Conservation (phyloP, 2,113 vertebrate genomes). For the Chionodraco myersi region DNA sequence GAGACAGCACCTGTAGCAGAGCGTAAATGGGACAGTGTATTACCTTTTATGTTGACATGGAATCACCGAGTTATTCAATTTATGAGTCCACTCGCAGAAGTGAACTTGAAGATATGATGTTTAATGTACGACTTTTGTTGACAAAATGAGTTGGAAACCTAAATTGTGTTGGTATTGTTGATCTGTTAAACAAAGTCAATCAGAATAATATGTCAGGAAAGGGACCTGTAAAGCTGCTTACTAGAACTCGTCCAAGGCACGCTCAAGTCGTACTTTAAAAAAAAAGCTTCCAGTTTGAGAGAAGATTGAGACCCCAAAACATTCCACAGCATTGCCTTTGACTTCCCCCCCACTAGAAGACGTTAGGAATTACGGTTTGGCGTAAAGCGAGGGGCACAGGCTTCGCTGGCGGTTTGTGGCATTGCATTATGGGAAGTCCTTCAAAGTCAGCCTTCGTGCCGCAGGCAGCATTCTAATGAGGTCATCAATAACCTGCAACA, state of each 20-base stretch:
- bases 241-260: slow-evolving; percentile 6
- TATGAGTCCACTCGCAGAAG: slow-evolving; percentile 6
- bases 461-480: slow-evolving; percentile 91
- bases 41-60: slow-evolving; percentile 1
- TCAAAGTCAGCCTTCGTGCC: slow-evolving; percentile 81
- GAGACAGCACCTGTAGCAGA: slow-evolving; percentile 43
- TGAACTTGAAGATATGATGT: background rate
- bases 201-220: slow-evolving; percentile 13
- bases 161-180: background rate
- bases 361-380: slow-evolving; percentile 70
- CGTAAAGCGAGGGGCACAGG: slow-evolving; percentile 53
- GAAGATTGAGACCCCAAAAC: slow-evolving; percentile 22
- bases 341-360: slow-evolving; percentile 52
- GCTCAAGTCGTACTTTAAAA: slow-evolving; percentile 25
- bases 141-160: background rate
- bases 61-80: slow-evolving; percentile 18
- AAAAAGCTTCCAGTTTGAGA: slow-evolving; percentile 19
- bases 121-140: background rate
- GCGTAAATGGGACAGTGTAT: slow-evolving; percentile 21
- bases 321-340: slow-evolving; percentile 33
- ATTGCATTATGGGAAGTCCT: slow-evolving; percentile 77
- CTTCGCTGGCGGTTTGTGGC: slow-evolving; percentile 71
- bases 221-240: slow-evolving; percentile 31
- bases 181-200: slow-evolving; percentile 26
- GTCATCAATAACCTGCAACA: slow-evolving; percentile 94